A percentile compares a stretch with the other conserved stretches of the same genome.
phyloP scores from a whole-genome alignment of 2,888 invertebrate species.

The Athalia rosae region DNA sequence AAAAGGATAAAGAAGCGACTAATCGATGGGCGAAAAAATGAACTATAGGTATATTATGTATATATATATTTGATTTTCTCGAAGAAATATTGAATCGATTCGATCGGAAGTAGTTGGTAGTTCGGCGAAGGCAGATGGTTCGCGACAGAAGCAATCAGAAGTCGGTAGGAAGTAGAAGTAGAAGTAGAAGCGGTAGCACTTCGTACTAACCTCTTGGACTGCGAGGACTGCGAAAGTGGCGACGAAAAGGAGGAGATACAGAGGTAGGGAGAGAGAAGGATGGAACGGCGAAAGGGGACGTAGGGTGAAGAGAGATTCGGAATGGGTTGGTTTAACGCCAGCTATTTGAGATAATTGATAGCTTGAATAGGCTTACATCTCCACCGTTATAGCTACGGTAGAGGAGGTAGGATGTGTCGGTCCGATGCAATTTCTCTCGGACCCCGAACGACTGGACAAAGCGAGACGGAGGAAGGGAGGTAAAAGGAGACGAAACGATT shows the following conservation, averaged over 20 bases:
- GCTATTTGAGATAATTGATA: conserved; percentile 69
- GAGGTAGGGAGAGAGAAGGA: conserved; percentile 17
- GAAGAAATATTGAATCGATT: conserved; percentile 63
- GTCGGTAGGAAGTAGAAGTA: conserved; percentile 56
- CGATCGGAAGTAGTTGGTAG: conserved; percentile 53
- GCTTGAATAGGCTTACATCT: conserved; percentile 59
- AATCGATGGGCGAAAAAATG: neutral
- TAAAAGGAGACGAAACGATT: conserved; percentile 9
- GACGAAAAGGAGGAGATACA: neutral
- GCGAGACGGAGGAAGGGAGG: conserved; percentile 3
- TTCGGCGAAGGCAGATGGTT: conserved; percentile 59
- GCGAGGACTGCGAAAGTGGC: conserved; percentile 47
- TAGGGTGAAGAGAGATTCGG: conserved; percentile 52
- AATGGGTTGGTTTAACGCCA: conserved; percentile 65
- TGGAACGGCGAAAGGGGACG: conserved; percentile 42
- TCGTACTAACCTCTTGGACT: conserved; percentile 1
- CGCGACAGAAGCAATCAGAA: conserved; percentile 67
- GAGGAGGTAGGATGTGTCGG: conserved; percentile 27
- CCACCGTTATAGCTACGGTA: conserved; percentile 47
- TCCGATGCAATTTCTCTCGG: conserved; percentile 42
- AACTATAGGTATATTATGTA: no score
- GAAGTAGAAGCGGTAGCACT: no score
- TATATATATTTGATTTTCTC: neutral
- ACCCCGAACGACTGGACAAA: conserved; percentile 10
- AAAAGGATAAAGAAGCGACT: neutral